Percentiles rank a stretch among this genome's conserved stretches.
Conservation (phyloP, 2,888 invertebrate genomes). For the Scrobipalpa costella region DNA sequence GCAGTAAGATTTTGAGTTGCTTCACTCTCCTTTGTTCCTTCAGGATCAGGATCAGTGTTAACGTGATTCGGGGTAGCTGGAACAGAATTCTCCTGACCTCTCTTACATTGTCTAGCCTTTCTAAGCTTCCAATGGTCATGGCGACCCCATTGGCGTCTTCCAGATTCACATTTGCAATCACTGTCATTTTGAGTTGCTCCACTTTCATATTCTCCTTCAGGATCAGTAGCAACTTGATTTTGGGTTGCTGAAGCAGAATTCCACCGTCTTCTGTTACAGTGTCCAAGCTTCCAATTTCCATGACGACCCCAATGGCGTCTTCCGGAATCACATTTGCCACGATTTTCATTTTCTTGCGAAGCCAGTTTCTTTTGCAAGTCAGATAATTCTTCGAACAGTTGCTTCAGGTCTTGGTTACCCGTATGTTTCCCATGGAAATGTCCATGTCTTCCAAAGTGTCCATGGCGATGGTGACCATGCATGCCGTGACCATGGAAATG, state of each 20-base stretch:
- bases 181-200: constrained; percentile 10
- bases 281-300: constrained; percentile 10
- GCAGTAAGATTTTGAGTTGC: constrained; percentile 29
- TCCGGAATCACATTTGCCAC: not conserved
- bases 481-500: constrained; percentile 3
- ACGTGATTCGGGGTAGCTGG: not conserved
- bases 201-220: not conserved
- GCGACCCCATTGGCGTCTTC: constrained; percentile 9
- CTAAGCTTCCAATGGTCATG: constrained; percentile 1
- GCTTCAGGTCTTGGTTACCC: not conserved
- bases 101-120: constrained; percentile 3
- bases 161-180: not conserved
- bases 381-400: not conserved
- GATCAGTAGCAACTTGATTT: constrained; percentile 1
- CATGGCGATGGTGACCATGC: constrained; percentile 3
- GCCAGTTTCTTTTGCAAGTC: not conserved
- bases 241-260: not conserved
- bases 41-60: constrained; percentile 5
- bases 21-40: constrained; percentile 13
- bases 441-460: not conserved
- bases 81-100: not conserved
- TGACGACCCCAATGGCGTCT: constrained; percentile 11
- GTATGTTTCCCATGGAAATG: not conserved
- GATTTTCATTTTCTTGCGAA: too few relatives aligned
- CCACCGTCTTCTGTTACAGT: not conserved